Evolutionary conservation across 1,140 invertebrate genomes (phyloP).

Genomic region (Eubasilissa regina): DNA sequence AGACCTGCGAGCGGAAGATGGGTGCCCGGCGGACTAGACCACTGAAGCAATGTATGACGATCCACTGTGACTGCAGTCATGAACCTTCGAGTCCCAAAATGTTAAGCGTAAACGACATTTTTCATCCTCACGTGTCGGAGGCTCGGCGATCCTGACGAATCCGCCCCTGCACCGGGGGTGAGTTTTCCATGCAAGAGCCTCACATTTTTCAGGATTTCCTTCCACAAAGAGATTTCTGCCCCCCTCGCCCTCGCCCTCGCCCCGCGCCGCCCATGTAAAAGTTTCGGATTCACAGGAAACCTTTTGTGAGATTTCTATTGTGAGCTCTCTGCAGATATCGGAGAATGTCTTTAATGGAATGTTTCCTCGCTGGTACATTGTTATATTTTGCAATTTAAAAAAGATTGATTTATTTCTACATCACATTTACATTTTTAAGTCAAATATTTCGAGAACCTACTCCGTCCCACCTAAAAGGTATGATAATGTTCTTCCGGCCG

Average conservation of each 20-base stretch:
- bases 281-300: conserved; percentile 13
- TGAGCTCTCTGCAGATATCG: conserved; percentile 21
- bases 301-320: conserved; percentile 33
- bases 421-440: neutral
- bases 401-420: neutral
- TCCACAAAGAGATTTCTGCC: conserved; percentile 22
- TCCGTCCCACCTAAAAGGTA: no score
- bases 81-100: no score
- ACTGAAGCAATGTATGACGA: no score
- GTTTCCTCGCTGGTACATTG: conserved; percentile 1
- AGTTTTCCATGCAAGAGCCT: conserved; percentile 34
- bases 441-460: no score
- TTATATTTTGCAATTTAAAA: conserved; percentile 22
- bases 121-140: no score
- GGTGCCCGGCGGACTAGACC: no score
- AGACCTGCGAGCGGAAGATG: no score
- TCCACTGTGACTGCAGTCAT: no score
- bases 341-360: conserved; percentile 37
- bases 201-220: conserved; percentile 39
- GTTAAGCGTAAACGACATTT: no score
- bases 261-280: neutral
- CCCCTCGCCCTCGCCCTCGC: neutral
- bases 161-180: neutral
- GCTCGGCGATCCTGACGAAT: no score
- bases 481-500: no score